A percentile compares a stretch with the other conserved stretches of the same genome.
phyloP scores from a whole-genome alignment of 2,888 invertebrate genomes.

The Liopterus haemorrhoidalis region DNA sequence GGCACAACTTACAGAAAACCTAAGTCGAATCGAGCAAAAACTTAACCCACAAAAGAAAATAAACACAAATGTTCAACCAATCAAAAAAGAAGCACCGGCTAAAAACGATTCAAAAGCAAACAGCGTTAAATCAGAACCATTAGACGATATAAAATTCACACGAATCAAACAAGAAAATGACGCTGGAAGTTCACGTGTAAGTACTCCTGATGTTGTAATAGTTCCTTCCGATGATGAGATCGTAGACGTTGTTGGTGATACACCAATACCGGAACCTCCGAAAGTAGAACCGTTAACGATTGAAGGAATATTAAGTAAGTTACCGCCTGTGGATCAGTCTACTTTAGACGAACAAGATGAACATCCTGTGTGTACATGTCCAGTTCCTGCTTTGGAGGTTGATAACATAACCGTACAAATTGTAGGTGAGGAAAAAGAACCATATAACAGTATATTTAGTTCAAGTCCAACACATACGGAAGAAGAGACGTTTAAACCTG shows the following conservation, averaged over 20 bases:
- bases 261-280: conserved; percentile 4
- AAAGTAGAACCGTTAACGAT: conserved; percentile 44
- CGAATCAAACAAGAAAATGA: too few relatives aligned
- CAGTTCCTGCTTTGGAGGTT: conserved; percentile 25
- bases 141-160: too few relatives aligned
- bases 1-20: conserved; percentile 44
- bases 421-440: conserved; percentile 6
- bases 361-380: conserved; percentile 38
- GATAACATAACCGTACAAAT: conserved; percentile 14
- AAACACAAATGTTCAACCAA: conserved; percentile 18
- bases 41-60: conserved; percentile 33
- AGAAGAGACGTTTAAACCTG: too few relatives aligned
- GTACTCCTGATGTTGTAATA: conserved; percentile 8
- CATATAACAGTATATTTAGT: too few relatives aligned
- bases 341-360: conserved; percentile 33
- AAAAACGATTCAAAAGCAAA: conserved; percentile 40
- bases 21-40: conserved; percentile 44
- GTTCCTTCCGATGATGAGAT: conserved; percentile 29
- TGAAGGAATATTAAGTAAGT: conserved; percentile 57
- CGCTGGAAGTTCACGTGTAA: conserved; percentile 17
- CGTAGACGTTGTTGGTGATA: conserved; percentile 34
- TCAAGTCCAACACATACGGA: too few relatives aligned
- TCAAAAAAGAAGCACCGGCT: conserved; percentile 37
- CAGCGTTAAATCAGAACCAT: conserved; percentile 1
- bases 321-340: conserved; percentile 58